Percentiles rank a stretch among this genome's conserved stretches.
phyloP scores from a whole-genome alignment of 1,140 invertebrate species.

The Cydia splendana region DNA sequence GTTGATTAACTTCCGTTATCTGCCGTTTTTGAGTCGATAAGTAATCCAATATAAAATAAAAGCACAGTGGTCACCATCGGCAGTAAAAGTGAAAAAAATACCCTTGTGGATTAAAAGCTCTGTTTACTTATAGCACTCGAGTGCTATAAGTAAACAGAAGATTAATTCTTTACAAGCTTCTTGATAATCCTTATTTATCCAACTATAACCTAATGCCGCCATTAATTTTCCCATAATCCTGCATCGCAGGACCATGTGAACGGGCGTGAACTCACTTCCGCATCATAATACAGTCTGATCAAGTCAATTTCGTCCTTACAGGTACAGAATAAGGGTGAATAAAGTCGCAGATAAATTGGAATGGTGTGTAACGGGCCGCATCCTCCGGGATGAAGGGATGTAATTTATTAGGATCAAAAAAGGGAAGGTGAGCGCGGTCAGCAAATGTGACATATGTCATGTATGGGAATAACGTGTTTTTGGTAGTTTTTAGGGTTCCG shows the following conservation, averaged over 20 bases:
- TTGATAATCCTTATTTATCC: not conserved
- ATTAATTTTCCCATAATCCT: not conserved
- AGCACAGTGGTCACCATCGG: no score
- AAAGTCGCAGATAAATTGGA: not conserved
- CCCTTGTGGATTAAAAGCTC: not conserved
- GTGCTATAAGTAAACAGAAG: not conserved
- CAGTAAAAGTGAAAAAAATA: no score
- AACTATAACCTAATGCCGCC: not conserved
- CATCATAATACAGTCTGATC: not conserved
- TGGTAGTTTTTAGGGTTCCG: no score
- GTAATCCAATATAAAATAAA: no score
- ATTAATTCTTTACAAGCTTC: not conserved
- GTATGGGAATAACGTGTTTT: conserved; percentile 40
- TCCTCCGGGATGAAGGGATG: conserved; percentile 50
- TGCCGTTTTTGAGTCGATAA: no score
- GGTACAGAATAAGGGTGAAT: not conserved
- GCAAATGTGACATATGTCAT: not conserved
- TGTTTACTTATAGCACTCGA: not conserved
- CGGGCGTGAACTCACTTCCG: conserved; percentile 22
- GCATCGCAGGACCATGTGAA: not conserved
- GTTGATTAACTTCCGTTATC: not conserved
- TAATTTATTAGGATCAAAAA: conserved; percentile 46
- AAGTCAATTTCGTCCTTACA: not conserved
- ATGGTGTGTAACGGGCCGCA: conserved; percentile 47
- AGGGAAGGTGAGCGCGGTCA: conserved; percentile 13